Evolutionary conservation across 1,140 invertebrate genomes (phyloP).

Genomic region (Neotoxoptera formosana): DNA sequence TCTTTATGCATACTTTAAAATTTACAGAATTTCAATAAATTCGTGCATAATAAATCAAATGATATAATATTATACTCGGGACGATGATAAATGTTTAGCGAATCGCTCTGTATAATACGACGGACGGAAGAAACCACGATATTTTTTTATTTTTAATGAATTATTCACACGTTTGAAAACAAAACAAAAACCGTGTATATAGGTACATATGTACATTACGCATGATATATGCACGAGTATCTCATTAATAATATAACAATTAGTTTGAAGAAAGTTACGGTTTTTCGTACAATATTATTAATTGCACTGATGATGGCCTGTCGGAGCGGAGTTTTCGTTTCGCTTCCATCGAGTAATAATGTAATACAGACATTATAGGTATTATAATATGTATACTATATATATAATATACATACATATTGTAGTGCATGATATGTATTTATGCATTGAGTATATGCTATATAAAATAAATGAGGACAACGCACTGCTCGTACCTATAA

Average conservation of each 20-base stretch:
- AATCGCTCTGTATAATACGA: neutral
- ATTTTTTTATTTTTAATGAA: conserved; percentile 20
- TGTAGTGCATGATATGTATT: neutral
- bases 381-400: neutral
- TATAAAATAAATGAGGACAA: neutral
- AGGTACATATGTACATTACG: neutral
- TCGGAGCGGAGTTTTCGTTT: neutral
- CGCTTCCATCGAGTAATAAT: neutral
- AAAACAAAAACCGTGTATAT: neutral
- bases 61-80: neutral
- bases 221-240: neutral
- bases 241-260: conserved; percentile 23
- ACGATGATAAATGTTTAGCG: neutral
- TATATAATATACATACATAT: neutral
- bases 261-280: conserved; percentile 3
- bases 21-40: neutral
- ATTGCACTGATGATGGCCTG: neutral
- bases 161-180: neutral
- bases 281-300: conserved; percentile 6
- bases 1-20: neutral
- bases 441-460: too few relatives aligned
- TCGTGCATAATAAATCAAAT: neutral
- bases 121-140: neutral
- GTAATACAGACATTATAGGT: neutral
- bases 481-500: neutral